Evolutionary conservation across 2,113 vertebrate species (phyloP).

Genomic region (Stomatorhinus ivindoensis): DNA sequence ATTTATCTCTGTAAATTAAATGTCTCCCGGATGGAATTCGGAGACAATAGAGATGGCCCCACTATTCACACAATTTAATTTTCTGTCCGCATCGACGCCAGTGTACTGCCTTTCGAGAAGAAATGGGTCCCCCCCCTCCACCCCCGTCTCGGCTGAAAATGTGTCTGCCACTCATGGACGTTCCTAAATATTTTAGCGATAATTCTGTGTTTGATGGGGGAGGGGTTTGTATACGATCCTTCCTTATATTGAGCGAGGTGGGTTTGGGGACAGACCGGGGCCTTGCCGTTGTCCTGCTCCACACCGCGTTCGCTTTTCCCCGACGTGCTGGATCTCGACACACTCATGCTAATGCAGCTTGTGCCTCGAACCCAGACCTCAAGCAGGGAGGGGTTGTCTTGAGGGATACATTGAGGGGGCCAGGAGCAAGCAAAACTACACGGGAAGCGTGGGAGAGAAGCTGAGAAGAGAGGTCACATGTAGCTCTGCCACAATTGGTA

Average conservation of each 20-base stretch:
- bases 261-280: background rate
- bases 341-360: background rate
- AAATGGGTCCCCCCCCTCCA: slow-evolving; percentile 43
- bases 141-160: background rate
- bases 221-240: background rate
- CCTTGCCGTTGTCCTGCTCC: background rate
- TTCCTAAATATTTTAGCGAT: slow-evolving; percentile 12
- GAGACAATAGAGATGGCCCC: slow-evolving; percentile 51
- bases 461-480: background rate
- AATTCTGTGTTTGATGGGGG: slow-evolving; percentile 5
- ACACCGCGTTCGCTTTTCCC: background rate
- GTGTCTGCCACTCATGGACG: background rate
- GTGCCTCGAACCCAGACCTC: background rate
- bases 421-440: background rate
- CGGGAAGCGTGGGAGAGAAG: background rate
- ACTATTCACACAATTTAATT: too few relatives aligned
- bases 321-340: background rate
- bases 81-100: too few relatives aligned
- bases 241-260: background rate
- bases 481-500: background rate
- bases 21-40: slow-evolving; percentile 63
- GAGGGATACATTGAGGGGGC: background rate
- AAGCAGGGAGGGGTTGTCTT: background rate
- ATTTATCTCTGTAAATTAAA: slow-evolving; percentile 68
- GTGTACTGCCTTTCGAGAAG: slow-evolving; percentile 50